phyloP scores from a whole-genome alignment of 2,113 vertebrate species.

The Zosterops hypoxanthus region DNA sequence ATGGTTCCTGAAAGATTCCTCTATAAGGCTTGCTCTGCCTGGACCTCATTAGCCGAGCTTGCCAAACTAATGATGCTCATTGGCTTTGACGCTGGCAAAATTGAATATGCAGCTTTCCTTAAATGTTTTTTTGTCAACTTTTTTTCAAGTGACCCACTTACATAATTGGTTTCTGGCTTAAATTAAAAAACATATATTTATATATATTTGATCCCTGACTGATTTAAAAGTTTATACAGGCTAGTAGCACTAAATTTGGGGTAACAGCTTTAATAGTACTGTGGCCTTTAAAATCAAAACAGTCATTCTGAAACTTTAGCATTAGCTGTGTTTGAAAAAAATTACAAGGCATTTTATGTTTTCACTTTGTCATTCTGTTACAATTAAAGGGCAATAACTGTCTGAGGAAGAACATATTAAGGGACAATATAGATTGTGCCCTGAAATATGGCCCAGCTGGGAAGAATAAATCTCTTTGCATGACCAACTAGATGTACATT shows the following conservation, averaged over 20 bases:
- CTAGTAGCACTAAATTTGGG: conserved; percentile 5
- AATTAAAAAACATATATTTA: conserved; percentile 17
- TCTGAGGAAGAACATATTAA: conserved; percentile 49
- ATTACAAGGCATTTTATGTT: conserved; percentile 14
- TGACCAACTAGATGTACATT: conserved; percentile 39
- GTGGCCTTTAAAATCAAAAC: conserved; percentile 36
- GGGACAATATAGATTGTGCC: conserved; percentile 32
- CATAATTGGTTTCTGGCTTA: conserved; percentile 54
- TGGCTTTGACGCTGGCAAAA: conserved; percentile 67
- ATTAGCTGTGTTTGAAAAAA: conserved; percentile 44
- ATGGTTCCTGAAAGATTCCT: background rate
- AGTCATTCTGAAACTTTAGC: conserved; percentile 7
- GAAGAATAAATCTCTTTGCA: conserved; percentile 20
- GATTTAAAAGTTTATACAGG: conserved; percentile 21
- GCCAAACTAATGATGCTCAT: conserved; percentile 1
- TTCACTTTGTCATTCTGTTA: conserved; percentile 30
- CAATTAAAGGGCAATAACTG: conserved; percentile 54
- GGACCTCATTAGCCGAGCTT: conserved; percentile 34
- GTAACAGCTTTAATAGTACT: background rate
- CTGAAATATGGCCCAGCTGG: conserved; percentile 45
- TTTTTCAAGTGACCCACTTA: conserved; percentile 60
- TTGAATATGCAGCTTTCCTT: conserved; percentile 41
- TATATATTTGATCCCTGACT: conserved; percentile 20
- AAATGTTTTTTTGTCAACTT: conserved; percentile 46
- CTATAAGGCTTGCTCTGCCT: background rate